These are phyloP conservation scores for Grammomys surdaster DNA, from an alignment of 2,113 vertebrate genomes.

Conservation along the genomic window DNA sequence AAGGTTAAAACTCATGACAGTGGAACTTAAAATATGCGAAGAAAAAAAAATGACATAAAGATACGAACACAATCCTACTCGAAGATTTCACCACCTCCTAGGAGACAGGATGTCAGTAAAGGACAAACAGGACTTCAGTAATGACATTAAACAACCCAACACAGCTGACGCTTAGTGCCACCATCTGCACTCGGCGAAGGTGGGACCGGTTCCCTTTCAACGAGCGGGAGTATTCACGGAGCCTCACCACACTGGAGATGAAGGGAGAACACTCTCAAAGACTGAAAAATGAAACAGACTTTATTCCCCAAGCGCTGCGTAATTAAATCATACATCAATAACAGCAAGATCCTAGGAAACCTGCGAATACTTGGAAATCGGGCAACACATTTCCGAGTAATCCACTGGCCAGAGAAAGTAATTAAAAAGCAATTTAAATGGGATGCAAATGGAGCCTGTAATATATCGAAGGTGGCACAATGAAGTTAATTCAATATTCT, in stretches of 20 bases:
- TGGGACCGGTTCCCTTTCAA: background rate
- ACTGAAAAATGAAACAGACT: slow-evolving; percentile 34
- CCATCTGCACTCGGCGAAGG: no score
- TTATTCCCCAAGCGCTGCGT: background rate
- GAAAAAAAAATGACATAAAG: background rate
- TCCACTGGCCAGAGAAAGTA: slow-evolving; percentile 25
- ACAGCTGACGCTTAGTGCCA: background rate
- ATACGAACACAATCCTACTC: background rate
- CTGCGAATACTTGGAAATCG: slow-evolving; percentile 43
- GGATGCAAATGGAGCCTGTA: slow-evolving; percentile 27
- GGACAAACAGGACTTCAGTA: background rate
- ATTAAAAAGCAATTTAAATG: slow-evolving; percentile 58
- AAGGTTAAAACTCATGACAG: background rate
- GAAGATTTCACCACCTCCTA: background rate
- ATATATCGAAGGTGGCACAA: slow-evolving; percentile 3
- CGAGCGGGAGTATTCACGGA: background rate
- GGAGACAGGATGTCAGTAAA: background rate
- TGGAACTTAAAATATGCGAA: background rate
- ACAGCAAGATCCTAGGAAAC: slow-evolving; percentile 26
- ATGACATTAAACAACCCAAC: background rate
- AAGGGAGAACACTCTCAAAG: background rate
- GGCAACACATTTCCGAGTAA: slow-evolving; percentile 20
- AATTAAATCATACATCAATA: slow-evolving; percentile 39
- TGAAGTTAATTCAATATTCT: slow-evolving; percentile 40
- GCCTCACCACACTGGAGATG: background rate